Evolutionary conservation across 2,113 vertebrate species (phyloP), one percentile per base, ranked within the genome.

Genomic region (Osmerus eperlanus): DNA sequence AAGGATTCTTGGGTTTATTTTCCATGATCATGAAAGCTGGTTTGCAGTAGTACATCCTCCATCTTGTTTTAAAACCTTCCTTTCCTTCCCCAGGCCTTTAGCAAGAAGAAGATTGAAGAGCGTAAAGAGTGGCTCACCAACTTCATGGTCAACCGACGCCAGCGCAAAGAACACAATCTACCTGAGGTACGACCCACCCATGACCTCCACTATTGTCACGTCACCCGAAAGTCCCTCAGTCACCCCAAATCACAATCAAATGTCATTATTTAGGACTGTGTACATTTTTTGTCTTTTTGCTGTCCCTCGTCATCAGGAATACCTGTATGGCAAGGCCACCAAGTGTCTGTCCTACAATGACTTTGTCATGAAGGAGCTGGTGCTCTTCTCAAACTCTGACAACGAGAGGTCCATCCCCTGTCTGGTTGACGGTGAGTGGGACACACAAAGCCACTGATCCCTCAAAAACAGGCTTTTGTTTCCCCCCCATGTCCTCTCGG

Each of bases 351-450:
- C 95, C 0, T 98, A 96, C 84, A 96, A 99, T 6, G 94, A 98
- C 76, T 99, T 99, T 81, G 94, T 99, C 89, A 97, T 99, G 90
- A 99, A 99, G 84, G 97, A 99, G 84, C 88, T 99, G 72, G 95
- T 99, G 16, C 92, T 95, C 28, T 99, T 96, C 90, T 99, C 97
- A 72, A 99, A 99, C 89, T 97, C 97, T 0, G 97, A 99, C 85
- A 99, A 99, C 3, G 97, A 99, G 78, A 88, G 97, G 74, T 99
- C 97, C n/a, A 93, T 98, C 80, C 97, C 97, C 0, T 98, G 96
- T 18, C 86, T 98, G 84, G 95, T 99, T 54, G 97, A 99, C 75
- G 97, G 97, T 99, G 76, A 84, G 95, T 79, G 9, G 64, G 9
- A 5, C 9, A 12, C 9, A 47, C 41, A 47, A 47, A 47, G 41